Evolutionary conservation across 2,797 vertebrate genomes (phyloP).

Genomic region (Orestias chungarensis): DNA sequence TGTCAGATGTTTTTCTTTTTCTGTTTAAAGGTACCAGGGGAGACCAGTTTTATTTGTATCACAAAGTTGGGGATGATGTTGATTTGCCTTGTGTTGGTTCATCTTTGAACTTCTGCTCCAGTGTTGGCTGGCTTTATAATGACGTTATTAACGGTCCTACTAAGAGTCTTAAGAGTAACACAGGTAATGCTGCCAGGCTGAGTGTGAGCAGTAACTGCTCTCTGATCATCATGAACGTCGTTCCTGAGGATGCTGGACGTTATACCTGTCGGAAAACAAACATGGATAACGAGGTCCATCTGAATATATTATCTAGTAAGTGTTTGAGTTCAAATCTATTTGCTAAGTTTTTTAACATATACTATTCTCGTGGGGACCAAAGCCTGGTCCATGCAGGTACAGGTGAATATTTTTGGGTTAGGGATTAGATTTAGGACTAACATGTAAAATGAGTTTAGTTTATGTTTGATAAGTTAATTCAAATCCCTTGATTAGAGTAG

Average conservation of each 20-base stretch:
- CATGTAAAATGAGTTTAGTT: too few relatives aligned
- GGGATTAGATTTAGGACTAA: too few relatives aligned
- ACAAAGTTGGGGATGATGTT: background rate
- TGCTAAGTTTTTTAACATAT: too few relatives aligned
- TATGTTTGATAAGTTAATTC: too few relatives aligned
- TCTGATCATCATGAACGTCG: constrained; percentile 30
- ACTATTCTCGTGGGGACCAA: too few relatives aligned
- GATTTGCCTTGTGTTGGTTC: background rate
- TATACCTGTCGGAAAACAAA: fast-evolving
- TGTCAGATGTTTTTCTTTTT: background rate
- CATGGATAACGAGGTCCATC: fast-evolving
- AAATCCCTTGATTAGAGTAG: too few relatives aligned
- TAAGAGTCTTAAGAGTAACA: too few relatives aligned
- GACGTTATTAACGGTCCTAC: too few relatives aligned
- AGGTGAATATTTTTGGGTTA: too few relatives aligned
- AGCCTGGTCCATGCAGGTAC: too few relatives aligned
- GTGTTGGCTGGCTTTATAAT: background rate
- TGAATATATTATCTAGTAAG: too few relatives aligned
- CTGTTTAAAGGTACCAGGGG: background rate
- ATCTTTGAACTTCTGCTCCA: background rate
- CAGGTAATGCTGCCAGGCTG: constrained; percentile 19
- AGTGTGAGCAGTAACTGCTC: constrained; percentile 23
- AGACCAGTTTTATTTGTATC: background rate
- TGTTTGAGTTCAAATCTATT: too few relatives aligned
- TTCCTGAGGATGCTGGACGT: constrained; percentile 18